These are phyloP conservation scores for Bambusicola thoracicus DNA, from an alignment of 2,113 vertebrate species.

Conservation along the genomic window DNA sequence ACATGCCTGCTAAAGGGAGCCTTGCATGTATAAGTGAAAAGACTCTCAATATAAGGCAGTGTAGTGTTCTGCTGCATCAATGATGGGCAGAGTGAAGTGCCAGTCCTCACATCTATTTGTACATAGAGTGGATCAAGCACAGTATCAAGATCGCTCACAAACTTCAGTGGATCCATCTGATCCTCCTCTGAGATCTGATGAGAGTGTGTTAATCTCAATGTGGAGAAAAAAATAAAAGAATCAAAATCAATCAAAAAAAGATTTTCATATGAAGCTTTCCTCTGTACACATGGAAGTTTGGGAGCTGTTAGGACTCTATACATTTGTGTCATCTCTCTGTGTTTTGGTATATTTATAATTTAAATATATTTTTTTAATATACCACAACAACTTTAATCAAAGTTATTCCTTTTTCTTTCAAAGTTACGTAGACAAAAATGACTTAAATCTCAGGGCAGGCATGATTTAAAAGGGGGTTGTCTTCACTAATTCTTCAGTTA, in stretches of 20 bases:
- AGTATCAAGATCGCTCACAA: accelerated
- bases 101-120: neutral
- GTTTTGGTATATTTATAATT: neutral
- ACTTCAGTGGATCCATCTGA: accelerated
- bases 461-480: too few species aligned
- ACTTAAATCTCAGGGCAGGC: neutral
- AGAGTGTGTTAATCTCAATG: neutral
- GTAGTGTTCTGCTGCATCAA: accelerated
- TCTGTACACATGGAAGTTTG: neutral
- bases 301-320: neutral
- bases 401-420: neutral
- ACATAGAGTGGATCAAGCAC: neutral
- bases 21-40: accelerated
- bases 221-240: too few species aligned
- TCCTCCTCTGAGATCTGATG: neutral
- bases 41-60: neutral
- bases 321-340: neutral
- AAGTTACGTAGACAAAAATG: neutral
- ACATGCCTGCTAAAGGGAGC: neutral
- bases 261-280: neutral
- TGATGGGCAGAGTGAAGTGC: accelerated
- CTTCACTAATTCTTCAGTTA: neutral
- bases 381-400: neutral
- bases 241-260: neutral
- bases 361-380: neutral